A percentile compares a stretch with the other conserved stretches of the same genome.
Conservation (phyloP, 2,888 invertebrate genomes). For the Serrognathus titanus region DNA sequence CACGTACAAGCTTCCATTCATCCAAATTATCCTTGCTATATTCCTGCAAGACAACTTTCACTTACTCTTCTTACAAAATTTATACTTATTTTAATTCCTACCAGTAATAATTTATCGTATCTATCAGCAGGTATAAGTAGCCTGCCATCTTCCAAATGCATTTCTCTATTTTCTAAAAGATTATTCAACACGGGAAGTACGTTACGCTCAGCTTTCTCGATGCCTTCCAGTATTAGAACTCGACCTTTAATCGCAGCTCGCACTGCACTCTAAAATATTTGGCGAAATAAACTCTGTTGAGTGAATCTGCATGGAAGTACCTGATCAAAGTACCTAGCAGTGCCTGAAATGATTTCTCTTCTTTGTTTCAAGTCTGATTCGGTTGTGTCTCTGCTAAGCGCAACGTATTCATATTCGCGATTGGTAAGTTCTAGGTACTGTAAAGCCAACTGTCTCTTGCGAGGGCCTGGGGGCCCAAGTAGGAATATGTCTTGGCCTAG, state of each 20-base stretch:
- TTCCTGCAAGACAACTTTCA: constrained; percentile 54
- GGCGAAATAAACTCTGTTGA: constrained; percentile 5
- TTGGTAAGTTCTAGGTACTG: constrained; percentile 86
- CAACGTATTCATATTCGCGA: constrained; percentile 89
- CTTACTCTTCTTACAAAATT: constrained; percentile 6
- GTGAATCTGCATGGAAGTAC: constrained; percentile 46
- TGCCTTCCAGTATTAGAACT: constrained; percentile 87
- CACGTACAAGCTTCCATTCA: constrained; percentile 85
- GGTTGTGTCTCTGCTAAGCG: constrained; percentile 92
- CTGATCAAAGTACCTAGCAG: constrained; percentile 91
- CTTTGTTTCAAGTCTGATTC: constrained; percentile 96
- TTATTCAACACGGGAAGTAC: constrained; percentile 95
- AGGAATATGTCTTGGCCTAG: constrained; percentile 94
- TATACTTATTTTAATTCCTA: constrained; percentile 40
- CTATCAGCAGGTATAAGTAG: constrained; percentile 84
- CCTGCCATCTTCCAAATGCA: constrained; percentile 96
- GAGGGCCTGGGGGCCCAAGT: constrained; percentile 85
- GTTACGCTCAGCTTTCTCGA: constrained; percentile 96
- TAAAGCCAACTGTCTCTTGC: constrained; percentile 77
- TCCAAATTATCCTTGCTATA: constrained; percentile 76
- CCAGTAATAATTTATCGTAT: constrained; percentile 86
- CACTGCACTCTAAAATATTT: constrained; percentile 74
- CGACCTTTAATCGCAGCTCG: constrained; percentile 87
- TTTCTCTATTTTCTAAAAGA: constrained; percentile 93
- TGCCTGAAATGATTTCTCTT: constrained; percentile 83